Evolutionary conservation across 2,113 vertebrate species (phyloP).

Genomic region (Syngnathus floridae): DNA sequence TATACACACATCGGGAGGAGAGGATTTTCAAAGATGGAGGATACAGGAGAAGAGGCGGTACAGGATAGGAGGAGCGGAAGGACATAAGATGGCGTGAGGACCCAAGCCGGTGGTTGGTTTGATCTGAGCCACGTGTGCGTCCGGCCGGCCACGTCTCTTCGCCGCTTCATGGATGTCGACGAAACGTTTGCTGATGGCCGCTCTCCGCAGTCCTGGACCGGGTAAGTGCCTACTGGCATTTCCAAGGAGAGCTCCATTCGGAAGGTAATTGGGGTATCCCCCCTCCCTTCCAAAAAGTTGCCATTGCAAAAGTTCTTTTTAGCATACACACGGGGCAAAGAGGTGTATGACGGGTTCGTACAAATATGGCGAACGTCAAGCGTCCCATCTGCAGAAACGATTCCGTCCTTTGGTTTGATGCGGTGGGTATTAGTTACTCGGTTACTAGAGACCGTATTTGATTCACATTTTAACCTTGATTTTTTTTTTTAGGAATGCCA

Average conservation of each 20-base stretch:
- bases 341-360: conserved; percentile 35
- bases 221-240: conserved; percentile 52
- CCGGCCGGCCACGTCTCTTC: conserved; percentile 49
- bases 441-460: background rate
- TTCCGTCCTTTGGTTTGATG: conserved; percentile 4
- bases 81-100: conserved; percentile 64
- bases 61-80: conserved; percentile 45
- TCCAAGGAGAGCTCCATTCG: conserved; percentile 14
- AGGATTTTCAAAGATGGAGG: conserved; percentile 58
- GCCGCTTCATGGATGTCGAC: conserved; percentile 46
- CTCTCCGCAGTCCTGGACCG: conserved; percentile 45
- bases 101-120: conserved; percentile 66
- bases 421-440: background rate
- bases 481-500: background rate
- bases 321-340: conserved; percentile 21
- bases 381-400: conserved; percentile 21
- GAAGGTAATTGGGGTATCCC: conserved; percentile 12
- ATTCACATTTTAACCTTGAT: background rate
- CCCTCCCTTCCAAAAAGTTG: conserved; percentile 30
- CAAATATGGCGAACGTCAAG: conserved; percentile 46
- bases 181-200: conserved; percentile 31
- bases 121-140: conserved; percentile 61
- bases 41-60: conserved; percentile 34
- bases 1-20: conserved; percentile 37
- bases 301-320: conserved; percentile 48